Evolutionary conservation across 2,113 vertebrate species (phyloP), one percentile per base, ranked within the genome.

Genomic region (Actenoides hombroni): DNA sequence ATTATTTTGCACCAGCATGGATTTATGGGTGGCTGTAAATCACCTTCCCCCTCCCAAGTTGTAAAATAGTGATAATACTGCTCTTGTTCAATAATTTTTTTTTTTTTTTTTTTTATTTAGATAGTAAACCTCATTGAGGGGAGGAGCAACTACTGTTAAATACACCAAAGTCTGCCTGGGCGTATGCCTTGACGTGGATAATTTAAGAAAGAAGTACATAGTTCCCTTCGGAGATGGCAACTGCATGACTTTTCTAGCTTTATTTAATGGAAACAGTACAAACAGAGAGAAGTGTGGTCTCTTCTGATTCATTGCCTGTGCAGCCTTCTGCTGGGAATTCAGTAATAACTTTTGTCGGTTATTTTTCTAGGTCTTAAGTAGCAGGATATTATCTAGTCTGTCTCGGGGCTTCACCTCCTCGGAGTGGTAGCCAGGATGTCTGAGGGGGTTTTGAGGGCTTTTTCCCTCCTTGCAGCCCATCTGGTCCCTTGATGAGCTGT

Each of bases 1-100:
- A 84, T 94, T 94, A 67, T 92, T 94, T 93, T 88, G 90, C 91
- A 90, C 63, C 80, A 61, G 73, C 59, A 8, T 51, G 59, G 91
- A 96, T 96, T 95, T 95, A 94, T 88, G 88, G 42, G 29, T 42
- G 88, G 86, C 92, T 91, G 68, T 97, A 94, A 96, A 97, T 94
- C 92, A 96, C 4, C 59, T 90, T 83, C 46, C 86, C 95, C 94
- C 92, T 96, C 94, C 87, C 90, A 80, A 17, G 90, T 6, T 94
- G 94, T 90, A 93, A 92, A 94, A 48, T 6, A 26, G 31, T 16
- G 85, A 88, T 86, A 94, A 92, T 65, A 46, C 76, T 78, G 73
- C 79, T 71, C 83, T 95, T 86, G 88, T 92, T 92, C 31, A 1
- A 53, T 53, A 6, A 8, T 40, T 40, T 40, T 40, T 40, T 40